Evolutionary conservation across 2,888 invertebrate species (phyloP).

Genomic region (Theretra japonica): DNA sequence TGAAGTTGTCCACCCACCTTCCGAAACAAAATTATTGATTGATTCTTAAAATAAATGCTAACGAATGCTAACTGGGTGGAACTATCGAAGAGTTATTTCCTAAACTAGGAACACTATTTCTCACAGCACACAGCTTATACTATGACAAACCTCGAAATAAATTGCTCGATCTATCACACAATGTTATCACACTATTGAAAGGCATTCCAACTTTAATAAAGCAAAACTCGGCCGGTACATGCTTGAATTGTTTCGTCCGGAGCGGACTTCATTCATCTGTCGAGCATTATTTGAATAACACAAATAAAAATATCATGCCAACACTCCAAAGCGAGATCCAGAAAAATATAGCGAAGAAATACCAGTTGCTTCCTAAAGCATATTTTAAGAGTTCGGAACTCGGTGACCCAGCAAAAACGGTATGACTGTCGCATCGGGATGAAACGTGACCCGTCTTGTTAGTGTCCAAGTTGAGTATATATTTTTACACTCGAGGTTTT

Average conservation of each 20-base stretch:
- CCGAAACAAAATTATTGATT: no score
- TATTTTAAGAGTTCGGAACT: background rate
- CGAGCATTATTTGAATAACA: constrained; percentile 5
- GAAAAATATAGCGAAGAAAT: background rate
- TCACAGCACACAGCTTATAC: no score
- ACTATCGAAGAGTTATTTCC: no score
- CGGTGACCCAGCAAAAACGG: background rate
- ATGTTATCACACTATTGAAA: background rate
- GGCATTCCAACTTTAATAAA: constrained; percentile 1
- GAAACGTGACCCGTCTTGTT: constrained; percentile 11
- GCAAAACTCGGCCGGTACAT: background rate
- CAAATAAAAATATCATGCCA: constrained; percentile 3
- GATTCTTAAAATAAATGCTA: no score
- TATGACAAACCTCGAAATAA: no score
- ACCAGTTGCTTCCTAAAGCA: constrained; percentile 14
- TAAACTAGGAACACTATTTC: no score
- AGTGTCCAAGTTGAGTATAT: background rate
- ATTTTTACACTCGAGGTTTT: background rate
- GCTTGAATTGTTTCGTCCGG: background rate
- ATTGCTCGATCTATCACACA: background rate
- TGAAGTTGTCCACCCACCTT: no score
- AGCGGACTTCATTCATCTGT: constrained; percentile 10
- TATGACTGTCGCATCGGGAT: no score
- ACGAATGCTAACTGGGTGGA: no score
- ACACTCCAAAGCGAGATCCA: background rate